Conservation (phyloP, 2,888 invertebrate genomes). For the Drosophila affinis region DNA sequence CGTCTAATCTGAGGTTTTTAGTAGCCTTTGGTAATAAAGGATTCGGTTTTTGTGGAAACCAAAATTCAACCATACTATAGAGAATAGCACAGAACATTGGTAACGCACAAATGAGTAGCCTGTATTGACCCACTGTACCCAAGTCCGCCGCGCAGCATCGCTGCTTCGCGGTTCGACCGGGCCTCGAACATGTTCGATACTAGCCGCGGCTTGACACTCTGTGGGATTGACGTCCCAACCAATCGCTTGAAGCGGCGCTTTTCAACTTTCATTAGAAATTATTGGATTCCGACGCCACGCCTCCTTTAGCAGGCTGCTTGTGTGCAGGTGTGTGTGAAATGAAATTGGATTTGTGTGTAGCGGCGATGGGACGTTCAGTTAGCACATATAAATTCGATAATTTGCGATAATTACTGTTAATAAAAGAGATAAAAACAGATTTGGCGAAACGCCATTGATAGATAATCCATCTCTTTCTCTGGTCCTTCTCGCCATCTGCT, state of each 20-base stretch:
- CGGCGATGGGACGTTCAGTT: conserved; percentile 42
- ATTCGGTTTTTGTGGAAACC: not conserved
- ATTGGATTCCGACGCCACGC: conserved; percentile 53
- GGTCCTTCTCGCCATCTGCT: not conserved
- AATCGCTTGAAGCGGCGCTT: conserved; percentile 64
- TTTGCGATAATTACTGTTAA: conserved; percentile 64
- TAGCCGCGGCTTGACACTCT: conserved; percentile 17
- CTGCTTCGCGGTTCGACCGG: conserved; percentile 24
- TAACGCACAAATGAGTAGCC: not conserved
- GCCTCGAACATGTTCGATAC: conserved; percentile 63
- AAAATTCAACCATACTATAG: not conserved
- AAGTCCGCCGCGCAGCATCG: conserved; percentile 46
- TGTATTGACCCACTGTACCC: conserved; percentile 19
- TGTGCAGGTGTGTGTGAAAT: conserved; percentile 18
- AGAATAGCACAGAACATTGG: not conserved
- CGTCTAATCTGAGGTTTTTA: not conserved
- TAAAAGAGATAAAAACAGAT: conserved; percentile 51
- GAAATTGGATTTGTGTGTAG: conserved; percentile 33
- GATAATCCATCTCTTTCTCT: conserved; percentile 6
- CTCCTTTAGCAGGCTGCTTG: conserved; percentile 35
- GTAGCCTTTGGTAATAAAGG: not conserved
- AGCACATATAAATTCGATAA: conserved; percentile 60
- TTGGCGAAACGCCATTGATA: conserved; percentile 54
- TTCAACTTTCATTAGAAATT: conserved; percentile 76
- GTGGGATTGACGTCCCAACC: conserved; percentile 49